A percentile compares a stretch with the other conserved stretches of the same genome.
Evolutionary conservation across 2,888 invertebrate genomes (phyloP).

Genomic region (Auanema freiburgensis): DNA sequence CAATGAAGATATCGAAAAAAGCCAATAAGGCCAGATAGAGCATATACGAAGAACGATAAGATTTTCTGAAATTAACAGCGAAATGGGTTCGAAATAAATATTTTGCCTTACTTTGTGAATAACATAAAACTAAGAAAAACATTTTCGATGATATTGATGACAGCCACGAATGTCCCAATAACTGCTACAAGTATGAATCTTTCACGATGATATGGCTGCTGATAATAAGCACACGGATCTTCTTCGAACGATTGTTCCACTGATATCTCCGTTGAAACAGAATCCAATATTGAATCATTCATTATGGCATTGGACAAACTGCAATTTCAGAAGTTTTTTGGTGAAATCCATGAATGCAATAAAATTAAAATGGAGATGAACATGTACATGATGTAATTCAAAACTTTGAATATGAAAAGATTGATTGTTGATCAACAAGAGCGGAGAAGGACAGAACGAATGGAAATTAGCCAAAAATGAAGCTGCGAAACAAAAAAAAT

Average conservation of each 20-base stretch:
- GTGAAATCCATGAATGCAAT: neutral
- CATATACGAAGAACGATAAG: constrained; percentile 52
- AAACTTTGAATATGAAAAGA: neutral
- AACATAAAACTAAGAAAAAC: constrained; percentile 46
- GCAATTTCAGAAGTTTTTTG: neutral
- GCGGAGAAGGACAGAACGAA: neutral
- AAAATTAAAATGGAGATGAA: constrained; percentile 1
- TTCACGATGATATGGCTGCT: constrained; percentile 19
- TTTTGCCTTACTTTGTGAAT: constrained; percentile 32
- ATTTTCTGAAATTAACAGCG: constrained; percentile 29
- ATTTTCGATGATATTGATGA: constrained; percentile 52
- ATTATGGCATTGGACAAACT: neutral
- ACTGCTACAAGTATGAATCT: constrained; percentile 54
- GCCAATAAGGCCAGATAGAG: constrained; percentile 56
- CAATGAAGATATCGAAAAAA: constrained; percentile 55
- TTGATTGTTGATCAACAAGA: neutral
- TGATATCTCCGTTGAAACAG: too few relatives aligned
- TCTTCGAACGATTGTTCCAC: constrained; percentile 1
- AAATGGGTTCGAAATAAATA: neutral
- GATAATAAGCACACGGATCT: constrained; percentile 12
- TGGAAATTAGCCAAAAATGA: neutral
- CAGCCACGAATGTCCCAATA: constrained; percentile 51
- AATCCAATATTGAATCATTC: too few relatives aligned
- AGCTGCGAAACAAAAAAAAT: neutral
- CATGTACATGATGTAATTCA: neutral